A percentile compares a stretch with the other conserved stretches of the same genome.
These are phyloP conservation scores for Nemotelus pantherinus DNA, from an alignment of 2,888 invertebrate species.

Conservation along the genomic window DNA sequence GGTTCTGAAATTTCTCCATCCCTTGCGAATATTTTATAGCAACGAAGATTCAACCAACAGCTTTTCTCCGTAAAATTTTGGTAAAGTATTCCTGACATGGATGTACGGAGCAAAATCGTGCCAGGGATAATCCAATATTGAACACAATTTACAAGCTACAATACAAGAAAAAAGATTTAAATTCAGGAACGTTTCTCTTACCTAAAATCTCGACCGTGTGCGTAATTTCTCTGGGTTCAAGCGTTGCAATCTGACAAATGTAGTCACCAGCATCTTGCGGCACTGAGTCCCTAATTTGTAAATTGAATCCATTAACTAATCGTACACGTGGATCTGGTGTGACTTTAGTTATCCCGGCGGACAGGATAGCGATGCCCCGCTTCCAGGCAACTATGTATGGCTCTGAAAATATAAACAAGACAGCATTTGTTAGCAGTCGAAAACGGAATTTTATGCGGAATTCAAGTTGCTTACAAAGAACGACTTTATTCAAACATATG, in stretches of 20 bases:
- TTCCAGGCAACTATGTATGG: constrained; percentile 74
- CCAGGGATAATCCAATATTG: constrained; percentile 2
- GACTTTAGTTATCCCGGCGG: constrained; percentile 73
- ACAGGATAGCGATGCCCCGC: constrained; percentile 72
- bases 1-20: no score
- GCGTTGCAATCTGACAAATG: constrained; percentile 74
- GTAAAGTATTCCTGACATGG: no score
- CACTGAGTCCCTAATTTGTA: constrained; percentile 72
- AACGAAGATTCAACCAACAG: no score
- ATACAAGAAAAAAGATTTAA: not conserved
- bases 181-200: constrained; percentile 61
- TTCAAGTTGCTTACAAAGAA: not conserved
- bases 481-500: no score
- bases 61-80: no score
- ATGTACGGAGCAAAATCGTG: no score
- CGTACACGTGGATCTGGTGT: constrained; percentile 72
- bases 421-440: constrained; percentile 26
- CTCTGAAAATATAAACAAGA: constrained; percentile 62
- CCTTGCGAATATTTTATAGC: no score
- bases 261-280: constrained; percentile 75
- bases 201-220: constrained; percentile 75
- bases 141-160: constrained; percentile 22
- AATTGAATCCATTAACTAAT: constrained; percentile 71
- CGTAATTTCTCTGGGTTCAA: constrained; percentile 72
- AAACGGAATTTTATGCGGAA: constrained; percentile 18